A percentile compares a stretch with the other conserved stretches of the same genome.
phyloP scores from a whole-genome alignment of 2,113 vertebrate genomes.

The Perccottus glenii region DNA sequence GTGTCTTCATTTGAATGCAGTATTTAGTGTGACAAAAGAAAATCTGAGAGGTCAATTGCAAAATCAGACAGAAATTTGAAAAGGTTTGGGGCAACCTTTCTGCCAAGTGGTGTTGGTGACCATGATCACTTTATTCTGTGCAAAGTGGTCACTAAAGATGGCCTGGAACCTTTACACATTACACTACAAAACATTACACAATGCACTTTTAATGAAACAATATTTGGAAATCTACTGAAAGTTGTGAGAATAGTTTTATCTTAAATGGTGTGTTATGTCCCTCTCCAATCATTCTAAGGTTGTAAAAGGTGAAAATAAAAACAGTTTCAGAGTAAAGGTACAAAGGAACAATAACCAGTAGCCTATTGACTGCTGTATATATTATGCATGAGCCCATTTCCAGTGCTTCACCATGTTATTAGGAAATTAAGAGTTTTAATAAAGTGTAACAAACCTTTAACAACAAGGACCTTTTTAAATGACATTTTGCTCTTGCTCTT shows the following conservation, averaged over 20 bases:
- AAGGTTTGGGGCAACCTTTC: too few relatives aligned
- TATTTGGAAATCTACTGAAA: not conserved
- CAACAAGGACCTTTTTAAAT: too few relatives aligned
- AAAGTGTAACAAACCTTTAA: too few relatives aligned
- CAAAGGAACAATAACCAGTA: slow-evolving; percentile 27
- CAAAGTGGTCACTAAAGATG: too few relatives aligned
- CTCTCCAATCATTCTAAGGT: not conserved
- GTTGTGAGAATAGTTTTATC: not conserved
- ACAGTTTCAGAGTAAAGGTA: not conserved
- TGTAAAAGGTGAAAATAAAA: not conserved
- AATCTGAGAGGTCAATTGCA: too few relatives aligned
- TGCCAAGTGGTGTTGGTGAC: too few relatives aligned
- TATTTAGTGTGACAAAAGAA: too few relatives aligned
- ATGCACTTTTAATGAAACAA: not conserved
- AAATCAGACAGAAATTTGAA: too few relatives aligned
- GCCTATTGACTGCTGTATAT: slow-evolving; percentile 1
- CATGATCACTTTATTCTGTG: too few relatives aligned
- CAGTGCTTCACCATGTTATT: slow-evolving; percentile 54
- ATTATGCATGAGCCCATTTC: slow-evolving; percentile 14
- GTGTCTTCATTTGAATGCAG: too few relatives aligned
- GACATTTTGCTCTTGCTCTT: too few relatives aligned
- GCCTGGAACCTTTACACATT: too few relatives aligned
- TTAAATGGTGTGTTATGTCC: not conserved
- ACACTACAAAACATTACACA: not conserved
- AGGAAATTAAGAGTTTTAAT: not conserved